phyloP scores from a whole-genome alignment of 2,113 vertebrate species.

The Gallinago media region DNA sequence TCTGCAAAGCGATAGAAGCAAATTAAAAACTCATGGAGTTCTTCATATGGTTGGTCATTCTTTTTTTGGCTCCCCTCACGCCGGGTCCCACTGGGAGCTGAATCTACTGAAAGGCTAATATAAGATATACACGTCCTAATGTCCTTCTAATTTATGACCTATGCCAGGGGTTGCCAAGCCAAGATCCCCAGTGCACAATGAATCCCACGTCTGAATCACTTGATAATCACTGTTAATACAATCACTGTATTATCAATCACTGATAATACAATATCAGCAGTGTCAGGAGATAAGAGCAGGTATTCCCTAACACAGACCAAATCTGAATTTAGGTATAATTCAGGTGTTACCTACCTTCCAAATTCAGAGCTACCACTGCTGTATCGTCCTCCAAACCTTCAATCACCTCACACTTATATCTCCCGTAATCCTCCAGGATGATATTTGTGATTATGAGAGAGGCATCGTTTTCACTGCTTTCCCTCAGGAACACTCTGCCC shows the following conservation, averaged over 20 bases:
- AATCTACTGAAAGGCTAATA: accelerated
- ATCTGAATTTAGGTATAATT: neutral
- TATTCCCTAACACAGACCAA: accelerated
- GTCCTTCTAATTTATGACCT: neutral
- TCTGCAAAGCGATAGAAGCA: neutral
- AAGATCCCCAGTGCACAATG: neutral
- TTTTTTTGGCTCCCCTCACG: neutral
- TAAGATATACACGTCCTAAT: neutral
- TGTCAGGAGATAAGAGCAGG: neutral
- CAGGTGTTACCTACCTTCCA: constrained; percentile 75
- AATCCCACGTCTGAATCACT: neutral
- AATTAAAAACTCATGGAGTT: neutral
- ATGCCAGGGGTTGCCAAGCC: neutral
- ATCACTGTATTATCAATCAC: neutral
- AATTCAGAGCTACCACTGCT: constrained; percentile 81
- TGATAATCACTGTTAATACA: no score
- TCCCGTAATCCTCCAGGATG: constrained; percentile 85
- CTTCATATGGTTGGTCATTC: neutral
- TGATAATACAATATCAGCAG: neutral
- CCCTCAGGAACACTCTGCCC: constrained; percentile 79
- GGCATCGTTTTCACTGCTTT: constrained; percentile 80
- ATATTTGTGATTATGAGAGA: constrained; percentile 85
- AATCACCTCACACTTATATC: constrained; percentile 91
- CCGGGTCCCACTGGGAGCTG: neutral
- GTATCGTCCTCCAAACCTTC: constrained; percentile 85